phyloP scores from a whole-genome alignment of 2,888 invertebrate genomes.

The Fragum whitleyi region DNA sequence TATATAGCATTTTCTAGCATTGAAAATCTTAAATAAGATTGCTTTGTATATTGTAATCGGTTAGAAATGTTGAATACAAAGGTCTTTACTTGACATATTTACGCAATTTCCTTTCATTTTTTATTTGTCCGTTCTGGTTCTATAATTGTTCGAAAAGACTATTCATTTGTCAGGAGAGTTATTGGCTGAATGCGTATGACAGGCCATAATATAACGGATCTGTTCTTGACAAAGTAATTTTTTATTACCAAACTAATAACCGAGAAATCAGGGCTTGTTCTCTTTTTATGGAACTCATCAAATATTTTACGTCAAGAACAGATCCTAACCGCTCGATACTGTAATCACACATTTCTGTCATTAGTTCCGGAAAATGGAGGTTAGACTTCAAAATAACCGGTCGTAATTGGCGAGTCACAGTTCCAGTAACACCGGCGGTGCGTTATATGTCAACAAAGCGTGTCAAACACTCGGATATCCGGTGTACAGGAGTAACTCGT shows the following conservation, averaged over 20 bases:
- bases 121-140: background rate
- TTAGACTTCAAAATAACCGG: background rate
- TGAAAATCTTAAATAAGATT: no score
- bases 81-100: background rate
- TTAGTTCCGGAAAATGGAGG: background rate
- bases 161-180: background rate
- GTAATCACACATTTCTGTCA: background rate
- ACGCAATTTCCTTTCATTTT: background rate
- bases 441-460: background rate
- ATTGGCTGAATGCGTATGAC: background rate
- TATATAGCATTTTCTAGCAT: no score
- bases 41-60: no score
- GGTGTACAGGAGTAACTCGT: no score
- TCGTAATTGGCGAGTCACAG: background rate
- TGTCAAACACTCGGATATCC: no score
- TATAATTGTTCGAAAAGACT: background rate
- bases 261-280: background rate
- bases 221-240: background rate
- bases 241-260: constrained; percentile 4
- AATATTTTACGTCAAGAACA: background rate
- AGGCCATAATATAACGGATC: background rate
- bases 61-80: no score
- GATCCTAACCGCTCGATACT: constrained; percentile 1
- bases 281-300: constrained; percentile 3
- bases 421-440: background rate